Percentiles rank a stretch among this genome's conserved stretches.
phyloP scores from a whole-genome alignment of 1,140 invertebrate genomes.

The Ridgeia piscesae region DNA sequence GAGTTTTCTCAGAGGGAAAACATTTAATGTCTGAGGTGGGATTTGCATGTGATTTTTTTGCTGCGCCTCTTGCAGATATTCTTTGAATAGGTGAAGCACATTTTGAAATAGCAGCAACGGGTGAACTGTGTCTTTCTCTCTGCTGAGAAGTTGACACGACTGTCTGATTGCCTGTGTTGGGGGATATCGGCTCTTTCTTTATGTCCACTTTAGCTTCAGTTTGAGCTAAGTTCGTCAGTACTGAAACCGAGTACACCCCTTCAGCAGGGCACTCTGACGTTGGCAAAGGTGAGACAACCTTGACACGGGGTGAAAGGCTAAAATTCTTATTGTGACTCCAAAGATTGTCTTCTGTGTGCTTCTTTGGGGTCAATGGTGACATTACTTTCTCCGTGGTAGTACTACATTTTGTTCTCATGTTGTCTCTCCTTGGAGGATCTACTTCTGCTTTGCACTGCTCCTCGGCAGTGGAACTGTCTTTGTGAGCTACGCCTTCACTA shows the following conservation, averaged over 20 bases:
- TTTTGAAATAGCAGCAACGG: neutral
- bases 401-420: neutral
- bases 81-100: neutral
- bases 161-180: neutral
- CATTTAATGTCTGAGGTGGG: neutral
- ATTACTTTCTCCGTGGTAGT: neutral
- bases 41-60: neutral
- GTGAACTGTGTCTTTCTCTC: neutral
- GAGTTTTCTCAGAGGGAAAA: neutral
- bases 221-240: neutral
- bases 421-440: neutral
- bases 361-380: neutral
- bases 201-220: neutral
- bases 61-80: neutral
- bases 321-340: neutral
- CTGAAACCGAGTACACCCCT: neutral
- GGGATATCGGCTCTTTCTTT: neutral
- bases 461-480: neutral
- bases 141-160: neutral
- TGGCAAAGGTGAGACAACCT: neutral
- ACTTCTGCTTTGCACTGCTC: neutral
- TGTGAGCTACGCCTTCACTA: neutral
- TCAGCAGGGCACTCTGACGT: neutral
- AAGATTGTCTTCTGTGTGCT: neutral
- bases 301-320: constrained; percentile 3